phyloP scores from a whole-genome alignment of 2,113 vertebrate genomes.

The Casuarius casuarius region DNA sequence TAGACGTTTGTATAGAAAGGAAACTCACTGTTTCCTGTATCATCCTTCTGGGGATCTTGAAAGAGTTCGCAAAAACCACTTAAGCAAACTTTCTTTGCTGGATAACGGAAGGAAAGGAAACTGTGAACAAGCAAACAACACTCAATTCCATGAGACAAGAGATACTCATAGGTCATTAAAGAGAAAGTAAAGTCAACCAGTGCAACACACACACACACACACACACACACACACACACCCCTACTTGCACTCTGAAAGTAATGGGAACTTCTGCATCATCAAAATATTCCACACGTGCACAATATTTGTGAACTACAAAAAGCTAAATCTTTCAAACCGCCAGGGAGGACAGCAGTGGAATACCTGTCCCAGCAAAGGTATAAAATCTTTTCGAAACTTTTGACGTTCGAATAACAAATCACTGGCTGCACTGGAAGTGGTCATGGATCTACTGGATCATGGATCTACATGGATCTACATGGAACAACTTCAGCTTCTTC shows the following conservation, averaged over 20 bases:
- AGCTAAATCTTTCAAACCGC: neutral
- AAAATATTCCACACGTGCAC: neutral
- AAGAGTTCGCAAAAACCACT: slow-evolving; percentile 70
- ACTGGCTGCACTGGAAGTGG: neutral
- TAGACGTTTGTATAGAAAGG: slow-evolving; percentile 67
- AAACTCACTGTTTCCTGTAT: slow-evolving; percentile 74
- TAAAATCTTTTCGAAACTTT: neutral
- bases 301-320: neutral
- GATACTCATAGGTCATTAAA: slow-evolving; percentile 27
- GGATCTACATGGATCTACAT: too few species aligned
- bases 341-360: neutral
- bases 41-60: slow-evolving; percentile 76
- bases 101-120: slow-evolving; percentile 75
- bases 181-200: slow-evolving; percentile 43
- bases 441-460: neutral
- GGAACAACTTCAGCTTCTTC: neutral
- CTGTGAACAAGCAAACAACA: slow-evolving; percentile 74
- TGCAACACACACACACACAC: neutral
- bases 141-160: slow-evolving; percentile 60
- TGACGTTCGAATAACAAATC: neutral
- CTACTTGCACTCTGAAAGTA: neutral
- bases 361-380: rapidly evolving
- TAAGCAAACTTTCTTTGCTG: slow-evolving; percentile 64
- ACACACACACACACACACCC: neutral
- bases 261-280: neutral